A percentile compares a stretch with the other conserved stretches of the same genome.
These are phyloP conservation scores for Chrysemys picta DNA, from an alignment of 2,113 vertebrate species.

Conservation along the genomic window DNA sequence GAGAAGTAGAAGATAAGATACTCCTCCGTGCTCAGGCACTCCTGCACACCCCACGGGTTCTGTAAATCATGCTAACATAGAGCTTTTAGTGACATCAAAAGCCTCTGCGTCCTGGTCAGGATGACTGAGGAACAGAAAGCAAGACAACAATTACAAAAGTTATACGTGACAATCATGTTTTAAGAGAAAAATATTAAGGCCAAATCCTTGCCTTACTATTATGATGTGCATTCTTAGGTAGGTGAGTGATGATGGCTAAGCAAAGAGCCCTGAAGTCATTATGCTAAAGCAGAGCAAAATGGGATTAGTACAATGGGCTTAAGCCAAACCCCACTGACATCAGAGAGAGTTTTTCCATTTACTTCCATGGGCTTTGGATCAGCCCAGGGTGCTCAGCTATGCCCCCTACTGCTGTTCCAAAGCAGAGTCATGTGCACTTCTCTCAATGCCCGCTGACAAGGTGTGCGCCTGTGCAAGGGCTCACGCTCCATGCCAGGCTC, in stretches of 20 bases:
- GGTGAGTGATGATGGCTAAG: neutral
- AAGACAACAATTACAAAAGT: neutral
- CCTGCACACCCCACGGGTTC: neutral
- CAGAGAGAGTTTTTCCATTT: neutral
- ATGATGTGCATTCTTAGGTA: neutral
- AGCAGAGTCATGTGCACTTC: neutral
- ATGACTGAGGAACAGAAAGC: neutral
- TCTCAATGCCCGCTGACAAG: neutral
- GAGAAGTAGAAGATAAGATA: neutral
- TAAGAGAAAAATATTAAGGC: neutral
- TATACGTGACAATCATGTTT: neutral
- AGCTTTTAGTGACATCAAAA: neutral
- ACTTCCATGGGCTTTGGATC: neutral
- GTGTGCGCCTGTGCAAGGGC: neutral
- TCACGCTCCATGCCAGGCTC: neutral
- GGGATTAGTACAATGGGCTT: neutral
- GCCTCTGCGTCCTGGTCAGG: fast-evolving
- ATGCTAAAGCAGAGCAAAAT: neutral
- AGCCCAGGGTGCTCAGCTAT: neutral
- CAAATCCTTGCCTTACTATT: neutral
- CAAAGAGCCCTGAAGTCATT: neutral
- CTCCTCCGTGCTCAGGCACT: neutral
- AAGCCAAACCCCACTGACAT: neutral
- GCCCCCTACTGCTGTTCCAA: neutral
- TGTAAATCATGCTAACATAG: neutral